Conservation (phyloP, 2,888 invertebrate species). For the Heliothis peltigera region DNA sequence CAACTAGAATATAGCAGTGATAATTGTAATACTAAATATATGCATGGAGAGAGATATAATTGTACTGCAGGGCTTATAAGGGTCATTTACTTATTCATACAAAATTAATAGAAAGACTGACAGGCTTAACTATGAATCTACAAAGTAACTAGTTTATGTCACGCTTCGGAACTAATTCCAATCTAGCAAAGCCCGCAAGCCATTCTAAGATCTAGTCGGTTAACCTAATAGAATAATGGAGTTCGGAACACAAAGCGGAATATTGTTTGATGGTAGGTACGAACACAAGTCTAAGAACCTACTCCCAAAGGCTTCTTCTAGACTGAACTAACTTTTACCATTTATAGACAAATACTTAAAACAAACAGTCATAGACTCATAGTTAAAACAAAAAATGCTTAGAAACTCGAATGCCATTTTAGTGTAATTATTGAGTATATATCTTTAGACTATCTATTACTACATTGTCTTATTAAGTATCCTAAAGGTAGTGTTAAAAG, state of each 20-base stretch:
- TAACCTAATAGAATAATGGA: conserved; percentile 11
- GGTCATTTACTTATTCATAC: neutral
- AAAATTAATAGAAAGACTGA: neutral
- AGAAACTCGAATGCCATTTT: too few relatives aligned
- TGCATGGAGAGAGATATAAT: too few relatives aligned
- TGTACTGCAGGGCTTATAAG: neutral
- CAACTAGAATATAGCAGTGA: too few relatives aligned
- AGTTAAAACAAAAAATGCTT: too few relatives aligned
- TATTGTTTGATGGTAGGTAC: conserved; percentile 13
- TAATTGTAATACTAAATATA: neutral
- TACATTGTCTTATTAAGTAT: neutral
- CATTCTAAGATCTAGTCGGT: neutral
- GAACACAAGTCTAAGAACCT: conserved; percentile 9
- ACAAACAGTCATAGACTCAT: too few relatives aligned
- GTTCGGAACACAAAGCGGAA: conserved; percentile 12
- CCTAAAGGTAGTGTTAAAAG: too few relatives aligned
- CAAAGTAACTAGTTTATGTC: neutral
- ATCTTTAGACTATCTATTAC: neutral
- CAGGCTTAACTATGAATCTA: neutral
- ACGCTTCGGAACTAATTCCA: neutral
- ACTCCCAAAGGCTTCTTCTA: conserved; percentile 2
- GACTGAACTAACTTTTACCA: neutral
- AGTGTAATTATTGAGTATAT: too few relatives aligned
- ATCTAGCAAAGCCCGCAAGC: neutral
- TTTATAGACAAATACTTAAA: conserved; percentile 27